Evolutionary conservation across 1,140 invertebrate genomes (phyloP), one percentile per base, ranked within the genome.

Genomic region (Aporrectodea caliginosa): DNA sequence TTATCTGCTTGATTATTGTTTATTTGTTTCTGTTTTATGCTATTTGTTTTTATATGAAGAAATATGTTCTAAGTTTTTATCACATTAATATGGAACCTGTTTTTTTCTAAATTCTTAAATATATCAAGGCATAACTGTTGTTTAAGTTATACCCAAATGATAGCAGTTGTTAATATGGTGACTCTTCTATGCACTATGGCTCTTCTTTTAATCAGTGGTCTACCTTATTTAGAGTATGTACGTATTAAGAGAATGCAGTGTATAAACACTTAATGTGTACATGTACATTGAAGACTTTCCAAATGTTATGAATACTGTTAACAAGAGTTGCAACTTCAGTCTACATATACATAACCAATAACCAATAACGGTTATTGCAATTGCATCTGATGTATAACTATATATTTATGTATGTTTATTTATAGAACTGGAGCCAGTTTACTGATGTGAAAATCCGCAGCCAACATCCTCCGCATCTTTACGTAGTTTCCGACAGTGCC

Each of bases 401-500:
- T 29, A 75, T 1, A 14, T 43, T 75, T 27, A 33, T 35, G 27
- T 16, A 35, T 35, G 30, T 69, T 74, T 58, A 30, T 32, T 35
- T 81, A 31, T 79, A 87, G 85, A 82, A 85, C 16, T 83, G 82
- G 2, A 43, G 75, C 16, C 78, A 81, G 33, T 87, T 84, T 73
- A 84, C 81, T 31, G 76, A 77, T n/a, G 58, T 77, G 27, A 71
- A 75, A 31, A 75, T 76, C 1, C 29, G 73, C 16, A 78, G 43
- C 16, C 75, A 73, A 30, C 94, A 97, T 75, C 96, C 96, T 75
- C 97, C 97, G 31, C 97, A 99, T 88, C 96, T 99, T 71, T 99
- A 98, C 89, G 96, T 96, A 86, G 97, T 99, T 88, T 97, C 97
- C 77, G 97, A 98, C 89, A 95, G 93, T 78, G 96, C 96, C 69